Evolutionary conservation across 2,888 invertebrate genomes (phyloP), one percentile per base, ranked within the genome.

Genomic region (Athetis lepigone): DNA sequence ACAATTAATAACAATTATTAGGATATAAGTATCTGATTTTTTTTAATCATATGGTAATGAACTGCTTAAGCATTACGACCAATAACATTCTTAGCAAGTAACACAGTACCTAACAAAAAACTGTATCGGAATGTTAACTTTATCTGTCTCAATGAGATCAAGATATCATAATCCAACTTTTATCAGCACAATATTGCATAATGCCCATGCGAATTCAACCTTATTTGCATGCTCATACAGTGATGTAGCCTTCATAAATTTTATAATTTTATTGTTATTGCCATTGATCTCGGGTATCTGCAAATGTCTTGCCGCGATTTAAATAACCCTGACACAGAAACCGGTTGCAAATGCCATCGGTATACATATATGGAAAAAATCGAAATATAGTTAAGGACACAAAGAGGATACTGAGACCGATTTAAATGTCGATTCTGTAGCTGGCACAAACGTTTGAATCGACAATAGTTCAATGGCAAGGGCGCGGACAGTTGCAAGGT

Each of bases 191-290:
- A 7, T 9, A 55, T 72, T 72, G 46, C 74, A 73, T 77, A 73
- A 72, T 58, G 21, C 4, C 23, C 18, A 19, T 46, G 36, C 36
- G 18, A 39, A 57, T 19, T 11, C 52, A 51, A 11, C 11, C 36
- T 45, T 29, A 56, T 79, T 70, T 61, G 42, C 62, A 65, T 69
- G 42, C 8, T 25, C 43, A 49, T 57, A 62, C 40, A 46, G 13
- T 36, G 50, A 40, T 39, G 42, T 46, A 52, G 42, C 79, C 75
- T 80, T 51, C 58, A 62, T 65, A 55, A 76, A 74, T 42, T 68
- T 29, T 25, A 54, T 55, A 27, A 54, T 58, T 73, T 75, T 75
- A 81, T 79, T 77, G 78, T 77, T 68, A 69, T 82, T 77, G 59
- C 64, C 56, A 70, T 79, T 71, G 51, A 46, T 70, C 58, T 64